A percentile compares a stretch with the other conserved stretches of the same genome.
phyloP scores from a whole-genome alignment of 1,140 invertebrate genomes.

The Colletes latitarsis region DNA sequence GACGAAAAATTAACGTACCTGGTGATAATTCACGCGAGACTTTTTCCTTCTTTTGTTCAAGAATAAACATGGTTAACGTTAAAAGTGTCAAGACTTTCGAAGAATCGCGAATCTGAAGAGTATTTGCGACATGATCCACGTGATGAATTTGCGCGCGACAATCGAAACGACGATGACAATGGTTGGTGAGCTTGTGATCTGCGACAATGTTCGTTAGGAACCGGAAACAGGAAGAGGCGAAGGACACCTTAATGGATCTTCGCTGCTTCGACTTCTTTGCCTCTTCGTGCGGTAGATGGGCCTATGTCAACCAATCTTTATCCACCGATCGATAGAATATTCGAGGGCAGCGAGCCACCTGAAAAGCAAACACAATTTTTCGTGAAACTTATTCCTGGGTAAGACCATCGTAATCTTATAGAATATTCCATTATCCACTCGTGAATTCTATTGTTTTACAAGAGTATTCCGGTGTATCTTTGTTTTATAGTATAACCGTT shows the following conservation, averaged over 20 bases:
- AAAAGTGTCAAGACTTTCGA: slow-evolving; percentile 15
- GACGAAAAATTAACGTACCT: neutral
- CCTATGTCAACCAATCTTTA: slow-evolving; percentile 90
- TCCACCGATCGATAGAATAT: slow-evolving; percentile 97
- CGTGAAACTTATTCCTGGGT: neutral
- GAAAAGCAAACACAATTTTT: slow-evolving; percentile 74
- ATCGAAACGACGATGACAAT: slow-evolving; percentile 33
- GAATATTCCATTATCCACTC: neutral
- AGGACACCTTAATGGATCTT: slow-evolving; percentile 58
- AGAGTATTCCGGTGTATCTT: no score
- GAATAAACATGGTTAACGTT: neutral
- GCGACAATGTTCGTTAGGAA: slow-evolving; percentile 63
- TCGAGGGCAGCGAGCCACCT: slow-evolving; percentile 97
- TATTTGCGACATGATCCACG: slow-evolving; percentile 33
- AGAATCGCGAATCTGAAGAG: slow-evolving; percentile 31
- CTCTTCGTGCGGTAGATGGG: slow-evolving; percentile 50
- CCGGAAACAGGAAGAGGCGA: slow-evolving; percentile 66
- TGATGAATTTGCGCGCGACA: slow-evolving; percentile 35
- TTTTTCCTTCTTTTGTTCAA: no score
- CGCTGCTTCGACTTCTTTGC: slow-evolving; percentile 63
- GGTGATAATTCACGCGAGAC: slow-evolving; percentile 9
- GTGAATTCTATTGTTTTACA: no score
- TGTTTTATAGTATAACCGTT: no score
- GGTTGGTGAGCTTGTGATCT: slow-evolving; percentile 33
- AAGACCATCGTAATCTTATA: neutral